These are phyloP conservation scores for Hippolais icterina DNA, from an alignment of 2,113 vertebrate species.

Conservation along the genomic window DNA sequence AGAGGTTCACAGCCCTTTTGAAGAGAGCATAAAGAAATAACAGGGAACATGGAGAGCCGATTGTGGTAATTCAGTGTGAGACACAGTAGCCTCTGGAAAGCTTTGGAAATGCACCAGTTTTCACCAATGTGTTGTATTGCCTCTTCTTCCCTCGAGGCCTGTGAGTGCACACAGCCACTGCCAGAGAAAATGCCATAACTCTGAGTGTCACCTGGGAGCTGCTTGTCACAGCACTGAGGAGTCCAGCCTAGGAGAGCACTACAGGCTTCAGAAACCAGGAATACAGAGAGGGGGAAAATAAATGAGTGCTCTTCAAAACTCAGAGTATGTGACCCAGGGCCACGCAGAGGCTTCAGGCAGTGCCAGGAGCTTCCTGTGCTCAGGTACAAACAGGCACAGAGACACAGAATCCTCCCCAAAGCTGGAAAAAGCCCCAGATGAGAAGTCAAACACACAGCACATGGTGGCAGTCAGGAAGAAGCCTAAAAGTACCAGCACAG, in stretches of 20 bases:
- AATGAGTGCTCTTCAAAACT: background rate
- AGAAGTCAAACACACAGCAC: background rate
- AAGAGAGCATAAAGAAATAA: background rate
- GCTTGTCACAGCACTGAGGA: background rate
- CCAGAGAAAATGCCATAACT: background rate
- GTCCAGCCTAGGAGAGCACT: background rate
- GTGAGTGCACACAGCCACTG: background rate
- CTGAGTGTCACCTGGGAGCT: background rate
- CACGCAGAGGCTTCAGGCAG: background rate
- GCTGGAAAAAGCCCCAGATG: background rate
- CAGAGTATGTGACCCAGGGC: background rate
- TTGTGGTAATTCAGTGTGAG: background rate
- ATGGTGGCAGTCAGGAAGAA: background rate
- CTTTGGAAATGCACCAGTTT: background rate
- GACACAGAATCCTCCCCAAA: background rate
- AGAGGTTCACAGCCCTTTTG: background rate
- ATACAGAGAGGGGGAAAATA: background rate
- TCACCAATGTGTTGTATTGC: rapidly evolving
- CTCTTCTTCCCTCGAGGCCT: background rate
- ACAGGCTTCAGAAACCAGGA: background rate
- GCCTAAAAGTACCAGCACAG: background rate
- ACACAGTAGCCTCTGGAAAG: background rate
- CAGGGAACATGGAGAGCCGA: background rate
- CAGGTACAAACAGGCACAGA: background rate
- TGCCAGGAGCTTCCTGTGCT: background rate